A percentile compares a stretch with the other conserved stretches of the same genome.
Evolutionary conservation across 2,113 vertebrate genomes (phyloP).

Genomic region (Corydoras maculifer): DNA sequence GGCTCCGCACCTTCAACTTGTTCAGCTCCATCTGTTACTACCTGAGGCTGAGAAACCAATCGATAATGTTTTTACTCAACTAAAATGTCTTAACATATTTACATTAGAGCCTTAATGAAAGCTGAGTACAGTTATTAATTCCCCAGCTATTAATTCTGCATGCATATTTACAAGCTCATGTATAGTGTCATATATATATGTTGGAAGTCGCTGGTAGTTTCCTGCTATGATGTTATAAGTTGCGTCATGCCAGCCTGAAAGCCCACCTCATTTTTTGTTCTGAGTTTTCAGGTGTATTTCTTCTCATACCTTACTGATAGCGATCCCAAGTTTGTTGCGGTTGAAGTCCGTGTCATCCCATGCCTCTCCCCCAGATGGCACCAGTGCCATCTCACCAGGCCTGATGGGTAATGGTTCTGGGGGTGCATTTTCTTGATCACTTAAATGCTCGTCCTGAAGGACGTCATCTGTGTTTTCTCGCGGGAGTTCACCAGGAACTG

Average conservation of each 20-base stretch:
- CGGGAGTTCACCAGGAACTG: constrained; percentile 81
- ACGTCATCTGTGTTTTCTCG: constrained; percentile 96
- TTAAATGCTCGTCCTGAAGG: constrained; percentile 92
- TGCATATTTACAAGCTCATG: too few relatives aligned
- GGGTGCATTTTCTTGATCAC: constrained; percentile 96
- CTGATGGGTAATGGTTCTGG: constrained; percentile 70
- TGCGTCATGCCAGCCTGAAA: too few relatives aligned
- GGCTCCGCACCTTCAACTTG: constrained; percentile 69
- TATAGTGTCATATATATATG: too few relatives aligned
- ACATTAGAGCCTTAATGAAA: too few relatives aligned
- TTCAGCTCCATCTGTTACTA: constrained; percentile 75
- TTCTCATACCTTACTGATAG: constrained; percentile 83
- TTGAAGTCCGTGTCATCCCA: constrained; percentile 99
- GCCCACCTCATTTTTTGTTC: too few relatives aligned
- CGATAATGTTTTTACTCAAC: too few relatives aligned
- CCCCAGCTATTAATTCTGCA: too few relatives aligned
- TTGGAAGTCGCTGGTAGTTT: too few relatives aligned
- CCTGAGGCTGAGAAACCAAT: constrained; percentile 54
- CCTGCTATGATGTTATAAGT: too few relatives aligned
- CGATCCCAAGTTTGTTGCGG: constrained; percentile 97
- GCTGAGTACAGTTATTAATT: too few relatives aligned
- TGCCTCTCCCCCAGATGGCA: constrained; percentile 71
- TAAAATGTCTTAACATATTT: too few relatives aligned
- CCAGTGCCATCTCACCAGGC: constrained; percentile 49
- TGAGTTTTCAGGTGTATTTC: too few relatives aligned